phyloP scores from a whole-genome alignment of 2,113 vertebrate genomes.

The Ceyx melanurus region DNA sequence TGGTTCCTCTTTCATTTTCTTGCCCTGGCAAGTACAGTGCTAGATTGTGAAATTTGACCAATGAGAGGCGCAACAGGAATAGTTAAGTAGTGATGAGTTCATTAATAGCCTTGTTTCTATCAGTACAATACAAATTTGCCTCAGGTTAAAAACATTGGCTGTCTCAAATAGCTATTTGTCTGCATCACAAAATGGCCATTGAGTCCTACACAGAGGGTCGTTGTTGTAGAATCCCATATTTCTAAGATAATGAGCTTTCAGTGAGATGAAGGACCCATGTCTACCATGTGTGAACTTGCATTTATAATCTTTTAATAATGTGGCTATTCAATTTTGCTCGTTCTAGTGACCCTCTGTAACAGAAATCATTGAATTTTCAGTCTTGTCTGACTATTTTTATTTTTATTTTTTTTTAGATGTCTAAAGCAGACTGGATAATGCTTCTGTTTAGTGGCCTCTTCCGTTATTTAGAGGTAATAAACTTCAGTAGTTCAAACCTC shows the following conservation, averaged over 20 bases:
- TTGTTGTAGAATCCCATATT: slow-evolving; percentile 52
- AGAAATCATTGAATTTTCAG: neutral
- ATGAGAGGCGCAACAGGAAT: neutral
- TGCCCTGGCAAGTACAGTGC: neutral
- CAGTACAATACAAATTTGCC: slow-evolving; percentile 36
- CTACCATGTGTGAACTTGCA: slow-evolving; percentile 30
- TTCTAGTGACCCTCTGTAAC: neutral
- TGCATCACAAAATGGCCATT: slow-evolving; percentile 61
- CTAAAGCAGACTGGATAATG: neutral
- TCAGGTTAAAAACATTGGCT: slow-evolving; percentile 31
- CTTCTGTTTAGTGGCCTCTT: neutral
- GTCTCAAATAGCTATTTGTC: slow-evolving; percentile 62
- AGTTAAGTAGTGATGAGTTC: slow-evolving; percentile 41
- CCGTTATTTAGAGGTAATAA: neutral
- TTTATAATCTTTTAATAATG: slow-evolving; percentile 55
- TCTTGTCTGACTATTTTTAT: neutral
- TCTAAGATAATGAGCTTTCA: slow-evolving; percentile 39
- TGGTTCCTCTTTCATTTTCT: neutral
- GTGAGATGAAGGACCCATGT: neutral
- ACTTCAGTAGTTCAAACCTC: neutral
- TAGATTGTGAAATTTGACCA: slow-evolving; percentile 18
- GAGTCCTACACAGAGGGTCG: slow-evolving; percentile 38
- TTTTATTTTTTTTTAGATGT: neutral
- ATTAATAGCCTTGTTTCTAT: slow-evolving; percentile 41
- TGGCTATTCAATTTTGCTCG: slow-evolving; percentile 40